Conservation (phyloP, 1,140 invertebrate species). For the Pogonomyrmex californicus region DNA sequence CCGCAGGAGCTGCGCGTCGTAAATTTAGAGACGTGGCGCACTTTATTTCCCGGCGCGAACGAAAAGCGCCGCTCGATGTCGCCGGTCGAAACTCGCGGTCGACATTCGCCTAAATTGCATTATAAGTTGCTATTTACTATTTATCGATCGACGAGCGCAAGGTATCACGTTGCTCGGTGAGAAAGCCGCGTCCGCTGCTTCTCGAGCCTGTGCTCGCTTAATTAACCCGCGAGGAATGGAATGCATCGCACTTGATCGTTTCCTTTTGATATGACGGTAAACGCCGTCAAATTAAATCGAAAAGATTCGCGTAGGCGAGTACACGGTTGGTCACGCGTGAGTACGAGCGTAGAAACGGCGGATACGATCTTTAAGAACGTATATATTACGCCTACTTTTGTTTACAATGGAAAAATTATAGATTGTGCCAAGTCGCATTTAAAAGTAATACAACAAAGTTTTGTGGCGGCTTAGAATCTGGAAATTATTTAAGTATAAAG, state of each 20-base stretch:
- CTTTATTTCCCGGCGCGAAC: constrained; percentile 44
- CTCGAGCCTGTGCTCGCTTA: not conserved
- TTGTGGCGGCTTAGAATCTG: too few relatives aligned
- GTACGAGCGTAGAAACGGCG: not conserved
- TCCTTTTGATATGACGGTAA: not conserved
- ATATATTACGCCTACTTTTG: too few relatives aligned
- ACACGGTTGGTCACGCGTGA: not conserved
- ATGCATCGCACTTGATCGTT: constrained; percentile 13
- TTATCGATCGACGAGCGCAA: not conserved
- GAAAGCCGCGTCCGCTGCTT: not conserved
- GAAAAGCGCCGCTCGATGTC: constrained; percentile 11
- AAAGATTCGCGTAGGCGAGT: not conserved
- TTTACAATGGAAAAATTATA: too few relatives aligned
- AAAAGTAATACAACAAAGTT: too few relatives aligned
- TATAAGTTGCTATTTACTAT: not conserved
- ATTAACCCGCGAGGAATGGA: not conserved
- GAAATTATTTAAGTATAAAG: too few relatives aligned
- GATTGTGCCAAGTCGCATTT: too few relatives aligned
- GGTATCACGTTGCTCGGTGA: not conserved
- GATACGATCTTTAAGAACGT: not conserved
- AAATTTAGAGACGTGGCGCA: constrained; percentile 53
- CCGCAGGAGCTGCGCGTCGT: constrained; percentile 22
- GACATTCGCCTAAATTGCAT: constrained; percentile 26
- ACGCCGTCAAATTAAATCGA: constrained; percentile 24
- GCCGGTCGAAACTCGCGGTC: not conserved